These are phyloP conservation scores for Cheilosia vernalis DNA, from an alignment of 2,888 invertebrate species.

Conservation along the genomic window DNA sequence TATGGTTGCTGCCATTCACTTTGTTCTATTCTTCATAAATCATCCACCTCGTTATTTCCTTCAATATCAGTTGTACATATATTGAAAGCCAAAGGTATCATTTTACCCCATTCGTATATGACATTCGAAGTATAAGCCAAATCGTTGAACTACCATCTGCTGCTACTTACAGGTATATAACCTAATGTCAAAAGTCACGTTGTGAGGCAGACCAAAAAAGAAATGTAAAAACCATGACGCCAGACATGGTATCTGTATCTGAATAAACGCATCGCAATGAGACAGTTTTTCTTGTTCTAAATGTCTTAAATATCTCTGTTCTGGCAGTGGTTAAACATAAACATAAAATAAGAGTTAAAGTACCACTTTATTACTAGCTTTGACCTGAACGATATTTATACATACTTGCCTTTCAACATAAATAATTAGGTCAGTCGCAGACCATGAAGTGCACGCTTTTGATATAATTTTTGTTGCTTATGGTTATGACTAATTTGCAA, in stretches of 20 bases:
- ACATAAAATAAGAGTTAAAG: neutral
- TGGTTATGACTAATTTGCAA: too few species aligned
- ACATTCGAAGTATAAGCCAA: too few species aligned
- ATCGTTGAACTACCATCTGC: too few species aligned
- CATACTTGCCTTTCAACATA: neutral
- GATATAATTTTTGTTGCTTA: neutral
- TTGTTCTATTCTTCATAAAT: too few species aligned
- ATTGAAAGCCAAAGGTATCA: too few species aligned
- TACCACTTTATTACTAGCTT: neutral
- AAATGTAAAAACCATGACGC: neutral
- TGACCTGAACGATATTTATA: neutral
- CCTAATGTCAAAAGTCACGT: neutral
- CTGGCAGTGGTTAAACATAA: neutral
- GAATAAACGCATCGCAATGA: neutral
- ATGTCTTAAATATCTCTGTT: neutral
- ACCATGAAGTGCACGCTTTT: neutral
- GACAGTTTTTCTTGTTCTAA: neutral
- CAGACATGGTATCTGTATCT: neutral
- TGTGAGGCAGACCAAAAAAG: neutral
- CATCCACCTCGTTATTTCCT: too few species aligned
- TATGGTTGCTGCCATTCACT: too few species aligned
- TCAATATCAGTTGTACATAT: too few species aligned
- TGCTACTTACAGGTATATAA: neutral
- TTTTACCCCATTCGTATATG: too few species aligned
- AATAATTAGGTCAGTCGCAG: constrained; percentile 2